These are phyloP conservation scores for Atta cephalotes DNA, from an alignment of 1,140 invertebrate genomes.

Conservation along the genomic window DNA sequence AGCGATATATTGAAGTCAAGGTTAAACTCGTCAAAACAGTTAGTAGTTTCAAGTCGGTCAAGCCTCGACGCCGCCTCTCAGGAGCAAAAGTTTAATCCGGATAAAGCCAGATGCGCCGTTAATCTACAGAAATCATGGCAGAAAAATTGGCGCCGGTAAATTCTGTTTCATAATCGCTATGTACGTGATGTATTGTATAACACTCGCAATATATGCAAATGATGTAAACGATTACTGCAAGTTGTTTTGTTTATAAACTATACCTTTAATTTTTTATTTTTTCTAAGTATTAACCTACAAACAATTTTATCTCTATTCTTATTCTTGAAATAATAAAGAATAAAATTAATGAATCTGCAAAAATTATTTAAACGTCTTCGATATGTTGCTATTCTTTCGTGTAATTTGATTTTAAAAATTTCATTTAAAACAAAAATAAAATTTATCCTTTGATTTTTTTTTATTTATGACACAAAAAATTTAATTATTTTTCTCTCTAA, in stretches of 20 bases:
- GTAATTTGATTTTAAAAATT: not conserved
- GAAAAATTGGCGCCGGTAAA: not conserved
- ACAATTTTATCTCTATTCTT: not conserved
- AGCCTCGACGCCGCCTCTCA: constrained; percentile 11
- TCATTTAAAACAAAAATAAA: not conserved
- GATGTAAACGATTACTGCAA: not conserved
- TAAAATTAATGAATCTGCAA: not conserved
- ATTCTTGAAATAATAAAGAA: not conserved
- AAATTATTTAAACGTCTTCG: not conserved
- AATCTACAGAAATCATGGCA: constrained; percentile 13
- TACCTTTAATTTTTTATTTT: not conserved
- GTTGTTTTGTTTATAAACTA: not conserved
- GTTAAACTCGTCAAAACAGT: constrained; percentile 69
- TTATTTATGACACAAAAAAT: not conserved
- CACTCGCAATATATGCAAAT: not conserved
- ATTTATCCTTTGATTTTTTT: not conserved
- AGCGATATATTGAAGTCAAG: constrained; percentile 68
- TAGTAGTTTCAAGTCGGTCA: constrained; percentile 59
- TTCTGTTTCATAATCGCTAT: not conserved
- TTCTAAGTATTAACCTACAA: not conserved
- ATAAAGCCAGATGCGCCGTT: constrained; percentile 14
- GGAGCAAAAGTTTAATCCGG: constrained; percentile 37
- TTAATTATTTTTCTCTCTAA: not conserved
- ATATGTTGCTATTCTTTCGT: too few species aligned
- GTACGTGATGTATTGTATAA: too few species aligned